phyloP scores from a whole-genome alignment of 2,888 invertebrate genomes.

The Rutpela maculata region DNA sequence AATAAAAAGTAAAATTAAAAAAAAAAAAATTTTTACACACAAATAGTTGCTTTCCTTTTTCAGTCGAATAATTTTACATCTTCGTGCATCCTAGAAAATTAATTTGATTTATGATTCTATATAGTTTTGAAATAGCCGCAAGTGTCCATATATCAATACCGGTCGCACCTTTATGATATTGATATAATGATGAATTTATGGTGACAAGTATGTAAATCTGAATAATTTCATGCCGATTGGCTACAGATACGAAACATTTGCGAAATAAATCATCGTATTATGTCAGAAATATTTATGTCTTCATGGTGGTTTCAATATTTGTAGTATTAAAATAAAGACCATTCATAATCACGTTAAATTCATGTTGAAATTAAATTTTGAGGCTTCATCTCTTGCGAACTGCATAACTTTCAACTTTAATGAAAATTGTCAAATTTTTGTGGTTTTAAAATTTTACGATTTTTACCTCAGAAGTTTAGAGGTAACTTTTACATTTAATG shows the following conservation, averaged over 20 bases:
- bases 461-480: constrained; percentile 9
- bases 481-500: constrained; percentile 9
- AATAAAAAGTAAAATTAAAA: too few relatives aligned
- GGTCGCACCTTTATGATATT: neutral
- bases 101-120: too few relatives aligned
- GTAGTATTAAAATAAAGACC: neutral
- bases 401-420: neutral
- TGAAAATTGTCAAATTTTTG: constrained; percentile 11
- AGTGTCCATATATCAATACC: neutral
- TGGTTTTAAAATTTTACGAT: constrained; percentile 23
- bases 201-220: neutral
- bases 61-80: too few relatives aligned
- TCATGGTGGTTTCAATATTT: neutral
- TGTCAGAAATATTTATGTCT: neutral
- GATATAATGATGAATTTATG: neutral
- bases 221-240: neutral
- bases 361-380: neutral
- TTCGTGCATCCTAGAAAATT: too few relatives aligned
- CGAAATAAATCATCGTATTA: neutral
- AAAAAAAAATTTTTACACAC: too few relatives aligned
- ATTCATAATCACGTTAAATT: neutral
- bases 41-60: too few relatives aligned
- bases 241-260: neutral
- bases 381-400: neutral
- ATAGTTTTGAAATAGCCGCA: neutral